Base-by-base conservation (phyloP, 2,888 invertebrate species). In the Calliopum simillimum region DNA sequence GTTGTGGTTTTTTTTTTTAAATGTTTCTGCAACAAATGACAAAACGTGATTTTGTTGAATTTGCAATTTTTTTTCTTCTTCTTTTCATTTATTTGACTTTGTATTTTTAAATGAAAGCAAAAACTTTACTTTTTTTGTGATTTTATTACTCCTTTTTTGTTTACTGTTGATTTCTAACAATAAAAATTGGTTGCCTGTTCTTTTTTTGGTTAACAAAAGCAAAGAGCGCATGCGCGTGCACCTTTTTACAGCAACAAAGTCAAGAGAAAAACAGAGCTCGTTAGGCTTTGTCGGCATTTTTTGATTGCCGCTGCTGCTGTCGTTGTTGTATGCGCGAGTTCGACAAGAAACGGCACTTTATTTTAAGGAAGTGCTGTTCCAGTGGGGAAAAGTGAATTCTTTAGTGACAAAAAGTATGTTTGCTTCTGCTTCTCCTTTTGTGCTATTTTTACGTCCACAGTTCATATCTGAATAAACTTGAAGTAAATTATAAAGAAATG, bases 41-140 rank as follows among this genome's bases (percentile, higher is more conserved):
- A 55, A 68, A 73, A 73, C 66, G 66, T 68, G 68, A 51, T 65
- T 72, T 69, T 41, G 62, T 62, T 55, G 62, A 62, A 66, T 67
- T 70, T 70, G 41, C 56, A 56, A 56, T 67, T 67, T 70, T 62
- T 47, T 55, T 56, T 49, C 23, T 53, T 13, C 19, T 59, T 49
- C 59, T 21, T 44, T 11, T n/a, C 51, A 2, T 64, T 62, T 19
- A 62, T 47, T 62, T 62, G 33, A 33, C 33, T 33, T 6, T 62
- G 21, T 23, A 2, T 14, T 16, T 56, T 25, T 23, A 21, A 53
- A 56, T 25, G 55, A 56, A 56, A 56, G 55, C 55, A 56, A 23
- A 56, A 23, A 21, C 25, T 46, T 62, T 25, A 61, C 44, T 56
- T 44, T 62, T 61, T 19, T 43, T 21, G 59, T n/a, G 8, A 33